These are phyloP conservation scores for Merluccius polli DNA, from an alignment of 2,797 vertebrate species.

Conservation along the genomic window DNA sequence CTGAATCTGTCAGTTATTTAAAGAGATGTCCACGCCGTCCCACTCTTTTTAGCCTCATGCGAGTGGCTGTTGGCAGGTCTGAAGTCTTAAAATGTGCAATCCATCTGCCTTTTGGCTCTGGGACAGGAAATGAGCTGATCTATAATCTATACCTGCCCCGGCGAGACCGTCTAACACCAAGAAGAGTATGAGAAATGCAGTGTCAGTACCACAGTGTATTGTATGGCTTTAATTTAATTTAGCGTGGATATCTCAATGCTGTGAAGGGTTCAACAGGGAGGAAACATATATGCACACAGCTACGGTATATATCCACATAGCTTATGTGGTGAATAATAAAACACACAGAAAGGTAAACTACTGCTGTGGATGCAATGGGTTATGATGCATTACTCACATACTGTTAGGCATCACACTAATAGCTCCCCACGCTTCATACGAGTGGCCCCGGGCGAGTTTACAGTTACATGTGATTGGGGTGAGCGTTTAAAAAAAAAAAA, in stretches of 20 bases:
- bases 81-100: conserved; percentile 61
- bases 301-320: conserved; percentile 32
- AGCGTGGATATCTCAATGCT: conserved; percentile 37
- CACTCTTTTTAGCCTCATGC: conserved; percentile 42
- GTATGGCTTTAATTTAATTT: conserved; percentile 36
- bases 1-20: conserved; percentile 56
- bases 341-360: conserved; percentile 8
- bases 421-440: conserved; percentile 42
- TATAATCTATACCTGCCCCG: conserved; percentile 60
- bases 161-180: conserved; percentile 37
- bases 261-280: conserved; percentile 30
- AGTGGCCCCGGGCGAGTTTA: conserved; percentile 39
- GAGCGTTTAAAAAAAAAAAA: neutral
- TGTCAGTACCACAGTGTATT: conserved; percentile 46
- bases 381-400: conserved; percentile 58
- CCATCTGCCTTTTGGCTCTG: conserved; percentile 63
- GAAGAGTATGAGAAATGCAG: conserved; percentile 46
- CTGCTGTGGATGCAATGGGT: conserved; percentile 43
- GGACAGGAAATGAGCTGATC: conserved; percentile 62
- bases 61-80: conserved; percentile 48
- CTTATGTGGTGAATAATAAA: conserved; percentile 38
- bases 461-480: neutral
- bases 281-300: conserved; percentile 24
- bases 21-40: conserved; percentile 49
- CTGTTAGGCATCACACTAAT: conserved; percentile 51